These are phyloP conservation scores for Sebastolobus altivelis DNA, from an alignment of 2,797 vertebrate genomes.

Conservation along the genomic window DNA sequence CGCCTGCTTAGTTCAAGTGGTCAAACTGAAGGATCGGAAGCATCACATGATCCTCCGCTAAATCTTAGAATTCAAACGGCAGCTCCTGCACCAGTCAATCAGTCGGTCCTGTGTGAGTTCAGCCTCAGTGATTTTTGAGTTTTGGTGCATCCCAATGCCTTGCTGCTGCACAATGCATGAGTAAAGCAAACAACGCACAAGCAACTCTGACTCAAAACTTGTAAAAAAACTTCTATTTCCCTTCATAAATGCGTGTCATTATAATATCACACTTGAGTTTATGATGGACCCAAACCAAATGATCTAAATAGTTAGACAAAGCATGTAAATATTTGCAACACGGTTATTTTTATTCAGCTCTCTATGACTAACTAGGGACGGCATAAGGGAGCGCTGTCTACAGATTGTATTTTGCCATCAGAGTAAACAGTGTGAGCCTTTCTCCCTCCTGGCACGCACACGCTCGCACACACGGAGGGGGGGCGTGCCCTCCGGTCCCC, in stretches of 20 bases:
- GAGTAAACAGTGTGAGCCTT: slow-evolving; percentile 57
- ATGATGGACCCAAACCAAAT: slow-evolving; percentile 23
- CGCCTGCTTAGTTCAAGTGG: slow-evolving; percentile 64
- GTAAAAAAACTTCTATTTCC: slow-evolving; percentile 7
- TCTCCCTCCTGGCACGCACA: slow-evolving; percentile 47
- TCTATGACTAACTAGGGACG: slow-evolving; percentile 58
- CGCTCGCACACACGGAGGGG: slow-evolving; percentile 31
- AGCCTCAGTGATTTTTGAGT: slow-evolving; percentile 78
- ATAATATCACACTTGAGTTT: slow-evolving; percentile 30
- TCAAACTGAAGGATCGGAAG: slow-evolving; percentile 56
- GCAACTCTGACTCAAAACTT: slow-evolving; percentile 33
- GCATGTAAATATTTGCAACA: slow-evolving; percentile 54
- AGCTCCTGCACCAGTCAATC: slow-evolving; percentile 74
- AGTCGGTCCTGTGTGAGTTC: slow-evolving; percentile 80
- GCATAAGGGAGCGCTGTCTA: slow-evolving; percentile 59
- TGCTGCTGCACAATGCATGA: slow-evolving; percentile 56
- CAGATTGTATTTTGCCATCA: slow-evolving; percentile 66
- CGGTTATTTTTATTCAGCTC: slow-evolving; percentile 15
- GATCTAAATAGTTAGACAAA: slow-evolving; percentile 58
- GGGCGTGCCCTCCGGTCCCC: slow-evolving; percentile 71
- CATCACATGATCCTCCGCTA: slow-evolving; percentile 43
- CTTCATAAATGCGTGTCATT: slow-evolving; percentile 7
- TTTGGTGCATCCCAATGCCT: slow-evolving; percentile 70
- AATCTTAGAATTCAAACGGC: slow-evolving; percentile 71
- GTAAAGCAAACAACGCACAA: slow-evolving; percentile 64